Evolutionary conservation across 2,888 invertebrate species (phyloP).

Genomic region (Temnothorax rugatulus): DNA sequence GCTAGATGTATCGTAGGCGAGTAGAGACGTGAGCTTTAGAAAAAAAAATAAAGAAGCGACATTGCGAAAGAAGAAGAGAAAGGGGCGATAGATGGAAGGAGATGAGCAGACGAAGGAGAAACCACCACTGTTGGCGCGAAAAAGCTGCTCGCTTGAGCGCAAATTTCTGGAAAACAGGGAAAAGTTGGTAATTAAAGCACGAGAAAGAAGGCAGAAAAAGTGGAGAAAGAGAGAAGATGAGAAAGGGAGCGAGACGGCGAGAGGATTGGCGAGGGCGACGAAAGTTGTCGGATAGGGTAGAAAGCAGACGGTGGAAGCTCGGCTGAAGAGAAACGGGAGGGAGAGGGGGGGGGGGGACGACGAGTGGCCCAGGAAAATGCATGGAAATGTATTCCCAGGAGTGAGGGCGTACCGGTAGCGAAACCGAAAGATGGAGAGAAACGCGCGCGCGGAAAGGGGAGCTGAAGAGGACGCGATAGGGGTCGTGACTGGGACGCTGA

Average conservation of each 20-base stretch:
- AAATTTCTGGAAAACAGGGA: conserved; percentile 81
- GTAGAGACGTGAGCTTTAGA: conserved; percentile 8
- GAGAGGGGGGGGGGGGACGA: conserved; percentile 33
- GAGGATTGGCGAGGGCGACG: conserved; percentile 26
- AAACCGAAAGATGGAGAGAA: conserved; percentile 65
- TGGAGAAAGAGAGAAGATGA: conserved; percentile 3
- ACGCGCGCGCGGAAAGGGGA: conserved; percentile 28
- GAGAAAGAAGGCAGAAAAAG: conserved; percentile 54
- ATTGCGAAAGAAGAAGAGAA: neutral
- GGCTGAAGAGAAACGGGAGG: conserved; percentile 49
- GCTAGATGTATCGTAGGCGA: conserved; percentile 53
- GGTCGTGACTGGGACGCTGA: conserved; percentile 75
- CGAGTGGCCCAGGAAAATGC: conserved; percentile 81
- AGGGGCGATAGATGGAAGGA: conserved; percentile 37
- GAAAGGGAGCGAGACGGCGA: conserved; percentile 49
- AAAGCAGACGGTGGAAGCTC: conserved; percentile 56
- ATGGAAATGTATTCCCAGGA: conserved; percentile 85
- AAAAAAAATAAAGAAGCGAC: neutral
- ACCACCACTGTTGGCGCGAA: conserved; percentile 66
- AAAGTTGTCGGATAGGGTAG: conserved; percentile 59
- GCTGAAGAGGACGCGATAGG: conserved; percentile 45
- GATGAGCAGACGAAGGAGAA: conserved; percentile 39
- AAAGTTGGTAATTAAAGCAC: conserved; percentile 84
- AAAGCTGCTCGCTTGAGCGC: conserved; percentile 76
- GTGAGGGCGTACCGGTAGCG: conserved; percentile 68